Evolutionary conservation across 2,113 vertebrate genomes (phyloP).

Genomic region (Neomonachus schauinslandi): DNA sequence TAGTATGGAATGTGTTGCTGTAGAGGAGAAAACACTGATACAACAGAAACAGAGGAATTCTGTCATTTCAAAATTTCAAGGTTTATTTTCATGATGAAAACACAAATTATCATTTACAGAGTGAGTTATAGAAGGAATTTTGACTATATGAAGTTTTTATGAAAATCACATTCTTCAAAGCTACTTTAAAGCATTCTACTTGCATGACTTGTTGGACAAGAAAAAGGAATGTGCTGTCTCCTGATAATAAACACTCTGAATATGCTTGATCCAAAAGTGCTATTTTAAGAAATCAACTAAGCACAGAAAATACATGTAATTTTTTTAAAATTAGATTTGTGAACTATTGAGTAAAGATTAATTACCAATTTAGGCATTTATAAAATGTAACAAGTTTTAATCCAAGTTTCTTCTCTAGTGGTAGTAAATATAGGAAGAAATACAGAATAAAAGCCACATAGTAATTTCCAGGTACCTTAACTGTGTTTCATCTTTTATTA

Average conservation of each 20-base stretch:
- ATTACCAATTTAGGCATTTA: neutral
- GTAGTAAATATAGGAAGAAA: slow-evolving; percentile 14
- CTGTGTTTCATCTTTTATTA: slow-evolving; percentile 61
- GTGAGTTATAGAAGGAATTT: slow-evolving; percentile 25
- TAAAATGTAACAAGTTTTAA: slow-evolving; percentile 48
- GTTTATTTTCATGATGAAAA: slow-evolving; percentile 56
- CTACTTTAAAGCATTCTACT: slow-evolving; percentile 70
- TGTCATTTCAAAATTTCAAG: neutral
- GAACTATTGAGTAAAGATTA: slow-evolving; percentile 42
- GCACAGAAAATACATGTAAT: slow-evolving; percentile 45
- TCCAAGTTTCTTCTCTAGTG: slow-evolving; percentile 30
- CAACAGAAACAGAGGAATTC: neutral
- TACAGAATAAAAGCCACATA: slow-evolving; percentile 16
- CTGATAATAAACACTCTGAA: slow-evolving; percentile 75
- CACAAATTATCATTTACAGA: neutral
- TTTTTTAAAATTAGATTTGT: slow-evolving; percentile 52
- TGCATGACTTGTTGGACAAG: slow-evolving; percentile 73
- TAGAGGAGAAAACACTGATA: neutral
- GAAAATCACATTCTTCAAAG: slow-evolving; percentile 50
- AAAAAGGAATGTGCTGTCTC: slow-evolving; percentile 69
- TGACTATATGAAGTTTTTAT: slow-evolving; percentile 61
- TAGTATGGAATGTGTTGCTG: neutral
- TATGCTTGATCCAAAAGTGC: slow-evolving; percentile 63
- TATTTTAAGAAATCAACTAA: slow-evolving; percentile 76
- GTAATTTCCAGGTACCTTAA: slow-evolving; percentile 16